These are phyloP conservation scores for Drosophila sproati DNA, from an alignment of 1,140 invertebrate genomes.

Conservation along the genomic window DNA sequence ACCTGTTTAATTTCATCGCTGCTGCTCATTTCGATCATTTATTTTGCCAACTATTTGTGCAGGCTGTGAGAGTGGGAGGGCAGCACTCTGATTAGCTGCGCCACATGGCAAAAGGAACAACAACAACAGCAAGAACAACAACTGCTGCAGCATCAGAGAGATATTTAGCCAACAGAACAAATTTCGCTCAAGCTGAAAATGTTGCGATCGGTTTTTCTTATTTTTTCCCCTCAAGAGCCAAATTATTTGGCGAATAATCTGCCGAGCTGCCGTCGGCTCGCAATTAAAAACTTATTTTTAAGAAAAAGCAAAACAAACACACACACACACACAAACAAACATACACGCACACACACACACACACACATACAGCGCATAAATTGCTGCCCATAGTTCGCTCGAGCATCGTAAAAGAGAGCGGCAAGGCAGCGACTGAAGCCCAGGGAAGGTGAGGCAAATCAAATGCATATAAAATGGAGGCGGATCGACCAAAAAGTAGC, in stretches of 20 bases:
- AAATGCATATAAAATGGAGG: constrained; percentile 77
- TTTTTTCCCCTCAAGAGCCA: constrained; percentile 57
- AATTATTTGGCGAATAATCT: constrained; percentile 84
- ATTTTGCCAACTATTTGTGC: constrained; percentile 68
- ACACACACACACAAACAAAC: constrained; percentile 26
- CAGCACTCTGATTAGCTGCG: constrained; percentile 46
- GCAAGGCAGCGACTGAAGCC: constrained; percentile 7
- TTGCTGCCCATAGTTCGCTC: constrained; percentile 24
- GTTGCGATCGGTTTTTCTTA: constrained; percentile 42
- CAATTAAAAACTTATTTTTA: constrained; percentile 83
- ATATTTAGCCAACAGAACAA: constrained; percentile 51
- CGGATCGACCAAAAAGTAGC: constrained; percentile 48
- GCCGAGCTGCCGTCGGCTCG: constrained; percentile 65
- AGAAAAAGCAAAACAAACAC: constrained; percentile 64
- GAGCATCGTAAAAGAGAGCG: neutral
- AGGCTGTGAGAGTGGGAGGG: constrained; percentile 2
- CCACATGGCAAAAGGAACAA: constrained; percentile 36
- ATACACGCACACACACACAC: constrained; percentile 40
- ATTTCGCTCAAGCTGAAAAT: constrained; percentile 51
- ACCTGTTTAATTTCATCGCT: constrained; percentile 79
- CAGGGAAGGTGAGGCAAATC: constrained; percentile 47
- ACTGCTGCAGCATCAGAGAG: constrained; percentile 10
- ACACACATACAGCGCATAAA: constrained; percentile 28
- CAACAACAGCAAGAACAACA: constrained; percentile 15
- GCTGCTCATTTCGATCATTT: constrained; percentile 77